phyloP scores from a whole-genome alignment of 2,888 invertebrate species.

The Nemoura dubitans region DNA sequence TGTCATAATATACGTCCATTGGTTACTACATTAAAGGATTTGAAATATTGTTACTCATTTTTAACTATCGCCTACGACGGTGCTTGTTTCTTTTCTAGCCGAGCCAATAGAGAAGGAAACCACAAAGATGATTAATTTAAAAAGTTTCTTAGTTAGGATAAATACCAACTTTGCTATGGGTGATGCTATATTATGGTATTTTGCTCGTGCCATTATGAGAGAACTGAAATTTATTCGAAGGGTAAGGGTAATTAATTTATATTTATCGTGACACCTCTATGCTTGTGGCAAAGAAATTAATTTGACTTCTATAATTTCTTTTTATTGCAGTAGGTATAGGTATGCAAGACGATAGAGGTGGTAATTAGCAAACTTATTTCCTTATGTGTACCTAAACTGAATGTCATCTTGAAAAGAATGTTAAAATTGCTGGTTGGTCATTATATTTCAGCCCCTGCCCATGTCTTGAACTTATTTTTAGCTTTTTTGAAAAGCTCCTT shows the following conservation, averaged over 20 bases:
- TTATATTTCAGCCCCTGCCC: too few species aligned
- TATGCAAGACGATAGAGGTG: too few species aligned
- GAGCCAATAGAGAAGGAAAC: background rate
- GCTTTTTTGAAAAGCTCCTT: too few species aligned
- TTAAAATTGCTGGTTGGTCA: too few species aligned
- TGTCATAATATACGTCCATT: slow-evolving; percentile 37
- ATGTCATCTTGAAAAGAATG: too few species aligned
- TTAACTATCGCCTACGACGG: background rate
- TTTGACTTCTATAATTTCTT: too few species aligned
- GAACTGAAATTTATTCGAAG: background rate
- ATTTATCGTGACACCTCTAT: background rate
- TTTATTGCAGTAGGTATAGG: too few species aligned
- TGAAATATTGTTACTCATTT: background rate
- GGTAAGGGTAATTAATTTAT: background rate
- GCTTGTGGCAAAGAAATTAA: too few species aligned
- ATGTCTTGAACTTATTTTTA: too few species aligned
- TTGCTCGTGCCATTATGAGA: background rate
- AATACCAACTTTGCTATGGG: background rate
- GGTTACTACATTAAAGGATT: background rate
- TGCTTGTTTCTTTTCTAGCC: background rate
- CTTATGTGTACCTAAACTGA: too few species aligned
- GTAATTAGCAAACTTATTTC: too few species aligned
- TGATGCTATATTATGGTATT: background rate
- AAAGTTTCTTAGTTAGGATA: background rate
- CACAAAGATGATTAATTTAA: background rate